Evolutionary conservation across 64 coral and sea anemone genomes (phyloP).

Genomic region (Stichodactyla mertensii): DNA sequence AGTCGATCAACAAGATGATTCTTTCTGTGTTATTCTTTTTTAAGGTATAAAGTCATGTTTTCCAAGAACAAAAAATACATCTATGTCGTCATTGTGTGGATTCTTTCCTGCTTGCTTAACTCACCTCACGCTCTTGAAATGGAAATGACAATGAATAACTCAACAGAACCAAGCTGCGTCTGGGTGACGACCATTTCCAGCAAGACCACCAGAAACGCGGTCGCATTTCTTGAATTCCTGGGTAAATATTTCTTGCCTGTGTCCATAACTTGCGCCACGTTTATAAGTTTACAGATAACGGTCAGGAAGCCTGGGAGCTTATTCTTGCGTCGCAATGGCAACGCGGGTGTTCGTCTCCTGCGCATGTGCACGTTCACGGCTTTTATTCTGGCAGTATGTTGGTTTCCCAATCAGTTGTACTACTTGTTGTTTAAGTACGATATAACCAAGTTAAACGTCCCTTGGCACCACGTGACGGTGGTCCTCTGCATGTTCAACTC

Average conservation of each 20-base stretch:
- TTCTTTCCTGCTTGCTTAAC: constrained; percentile 58
- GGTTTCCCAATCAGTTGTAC: constrained; percentile 72
- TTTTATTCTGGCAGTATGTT: constrained; percentile 45
- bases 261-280: constrained; percentile 52
- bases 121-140: constrained; percentile 79
- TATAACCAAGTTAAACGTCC: constrained; percentile 51
- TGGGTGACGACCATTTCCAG: constrained; percentile 59
- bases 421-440: constrained; percentile 68
- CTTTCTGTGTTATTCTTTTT: background rate
- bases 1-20: too few species aligned
- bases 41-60: constrained; percentile 47
- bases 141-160: constrained; percentile 9
- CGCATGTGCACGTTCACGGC: constrained; percentile 69
- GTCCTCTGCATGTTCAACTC: constrained; percentile 73
- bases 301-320: constrained; percentile 25
- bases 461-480: constrained; percentile 62
- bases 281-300: constrained; percentile 30
- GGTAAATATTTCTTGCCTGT: constrained; percentile 51
- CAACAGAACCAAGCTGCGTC: constrained; percentile 17
- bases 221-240: constrained; percentile 59
- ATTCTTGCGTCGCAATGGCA: constrained; percentile 20
- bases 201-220: constrained; percentile 21
- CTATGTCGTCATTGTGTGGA: constrained; percentile 53
- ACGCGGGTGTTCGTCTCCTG: constrained; percentile 38
- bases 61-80: constrained; percentile 44